These are phyloP conservation scores for Ypsolopha sequella DNA, from an alignment of 2,888 invertebrate species.

Conservation along the genomic window DNA sequence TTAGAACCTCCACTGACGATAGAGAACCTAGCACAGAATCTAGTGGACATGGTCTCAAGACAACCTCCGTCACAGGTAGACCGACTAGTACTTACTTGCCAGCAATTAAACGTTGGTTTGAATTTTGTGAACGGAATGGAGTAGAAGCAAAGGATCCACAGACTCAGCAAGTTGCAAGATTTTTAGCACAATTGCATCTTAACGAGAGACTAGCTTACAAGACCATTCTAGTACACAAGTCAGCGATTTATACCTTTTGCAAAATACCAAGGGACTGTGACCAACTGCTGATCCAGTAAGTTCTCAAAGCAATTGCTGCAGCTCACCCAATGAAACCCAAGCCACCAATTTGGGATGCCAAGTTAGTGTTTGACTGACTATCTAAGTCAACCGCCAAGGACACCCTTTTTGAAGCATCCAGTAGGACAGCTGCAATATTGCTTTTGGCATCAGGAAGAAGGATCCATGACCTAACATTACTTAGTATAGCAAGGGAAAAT, in stretches of 20 bases:
- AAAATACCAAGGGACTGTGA: conserved; percentile 8
- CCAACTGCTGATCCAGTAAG: conserved; percentile 10
- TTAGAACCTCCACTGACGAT: background rate
- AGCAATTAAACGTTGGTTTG: conserved; percentile 1
- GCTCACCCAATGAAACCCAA: conserved; percentile 6
- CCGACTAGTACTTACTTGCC: background rate
- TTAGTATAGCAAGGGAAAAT: background rate
- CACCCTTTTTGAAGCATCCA: background rate
- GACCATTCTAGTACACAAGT: conserved; percentile 15
- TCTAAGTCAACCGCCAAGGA: background rate
- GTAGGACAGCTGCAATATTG: background rate
- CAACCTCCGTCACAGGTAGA: background rate
- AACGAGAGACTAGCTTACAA: conserved; percentile 9
- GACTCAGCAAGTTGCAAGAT: conserved; percentile 9
- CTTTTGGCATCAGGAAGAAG: conserved; percentile 2
- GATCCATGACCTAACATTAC: conserved; percentile 2
- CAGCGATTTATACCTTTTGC: conserved; percentile 12
- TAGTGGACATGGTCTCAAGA: conserved; percentile 1
- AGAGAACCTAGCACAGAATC: background rate
- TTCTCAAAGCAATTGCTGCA: conserved; percentile 10
- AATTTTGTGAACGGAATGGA: background rate
- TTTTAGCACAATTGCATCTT: conserved; percentile 9
- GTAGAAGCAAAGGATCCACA: conserved; percentile 3
- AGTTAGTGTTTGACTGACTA: conserved; percentile 4
- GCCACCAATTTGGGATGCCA: conserved; percentile 12